phyloP scores from a whole-genome alignment of 2,888 invertebrate species.

The Eustalomyia histrio region DNA sequence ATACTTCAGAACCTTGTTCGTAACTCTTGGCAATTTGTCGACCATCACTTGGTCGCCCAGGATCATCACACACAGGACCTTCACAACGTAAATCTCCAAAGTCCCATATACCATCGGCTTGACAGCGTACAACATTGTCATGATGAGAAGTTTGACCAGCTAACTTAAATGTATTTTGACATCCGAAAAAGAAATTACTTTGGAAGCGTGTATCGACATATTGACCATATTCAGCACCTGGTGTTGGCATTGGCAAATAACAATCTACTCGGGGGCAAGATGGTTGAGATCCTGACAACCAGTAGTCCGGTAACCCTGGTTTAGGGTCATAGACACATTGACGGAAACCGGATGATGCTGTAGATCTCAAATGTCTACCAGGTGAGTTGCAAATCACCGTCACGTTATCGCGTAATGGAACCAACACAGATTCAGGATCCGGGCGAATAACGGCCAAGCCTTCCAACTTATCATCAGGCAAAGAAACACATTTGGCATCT shows the following conservation, averaged over 20 bases:
- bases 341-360: slow-evolving; percentile 90
- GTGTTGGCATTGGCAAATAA: slow-evolving; percentile 93
- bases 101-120: slow-evolving; percentile 97
- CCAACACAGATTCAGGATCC: slow-evolving; percentile 90
- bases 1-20: slow-evolving; percentile 93
- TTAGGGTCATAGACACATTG: slow-evolving; percentile 98
- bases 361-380: slow-evolving; percentile 89
- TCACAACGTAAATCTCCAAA: slow-evolving; percentile 96
- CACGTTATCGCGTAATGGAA: slow-evolving; percentile 94
- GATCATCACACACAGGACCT: slow-evolving; percentile 98
- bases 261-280: slow-evolving; percentile 94
- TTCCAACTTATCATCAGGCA: slow-evolving; percentile 93
- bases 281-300: slow-evolving; percentile 92
- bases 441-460: slow-evolving; percentile 88
- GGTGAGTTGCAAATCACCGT: slow-evolving; percentile 89
- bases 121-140: slow-evolving; percentile 95
- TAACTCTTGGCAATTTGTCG: slow-evolving; percentile 90
- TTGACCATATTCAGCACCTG: slow-evolving; percentile 96
- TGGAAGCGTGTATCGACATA: slow-evolving; percentile 93
- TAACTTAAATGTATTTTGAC: slow-evolving; percentile 96
- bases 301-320: slow-evolving; percentile 92
- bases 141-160: slow-evolving; percentile 95
- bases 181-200: slow-evolving; percentile 96
- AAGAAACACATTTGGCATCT: slow-evolving; percentile 94
- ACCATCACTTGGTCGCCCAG: slow-evolving; percentile 95